Evolutionary conservation across 2,888 invertebrate species (phyloP).

Genomic region (Sminthurides aquaticus): DNA sequence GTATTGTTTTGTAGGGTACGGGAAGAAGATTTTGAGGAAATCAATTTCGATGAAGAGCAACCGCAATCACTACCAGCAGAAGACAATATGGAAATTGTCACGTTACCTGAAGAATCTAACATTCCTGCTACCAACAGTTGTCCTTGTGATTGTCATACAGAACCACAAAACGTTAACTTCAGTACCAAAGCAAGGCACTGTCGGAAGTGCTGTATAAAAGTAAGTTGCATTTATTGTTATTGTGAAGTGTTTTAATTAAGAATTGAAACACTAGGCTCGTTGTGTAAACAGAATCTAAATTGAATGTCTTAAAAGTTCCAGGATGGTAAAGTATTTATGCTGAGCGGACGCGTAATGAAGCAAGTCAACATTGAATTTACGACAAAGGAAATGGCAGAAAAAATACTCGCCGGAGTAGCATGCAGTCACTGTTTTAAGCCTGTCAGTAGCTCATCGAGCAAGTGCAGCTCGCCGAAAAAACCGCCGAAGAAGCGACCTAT

Average conservation of each 20-base stretch:
- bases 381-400: constrained; percentile 23
- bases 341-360: constrained; percentile 61
- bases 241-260: not conserved
- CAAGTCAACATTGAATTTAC: constrained; percentile 55
- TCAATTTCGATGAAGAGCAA: constrained; percentile 33
- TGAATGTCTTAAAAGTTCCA: constrained; percentile 58
- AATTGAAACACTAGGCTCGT: not conserved
- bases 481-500: not conserved
- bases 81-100: constrained; percentile 17
- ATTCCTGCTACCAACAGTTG: constrained; percentile 37
- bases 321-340: constrained; percentile 66
- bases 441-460: constrained; percentile 1
- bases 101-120: constrained; percentile 35
- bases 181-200: constrained; percentile 35
- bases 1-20: constrained; percentile 21
- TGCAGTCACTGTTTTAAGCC: constrained; percentile 22
- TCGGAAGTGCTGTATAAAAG: constrained; percentile 38
- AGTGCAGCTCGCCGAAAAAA: constrained; percentile 8
- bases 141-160: constrained; percentile 35
- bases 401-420: constrained; percentile 20
- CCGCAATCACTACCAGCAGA: not conserved
- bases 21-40: constrained; percentile 34
- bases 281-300: not conserved
- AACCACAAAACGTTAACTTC: constrained; percentile 26
- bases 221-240: constrained; percentile 12